Conservation (phyloP, 2,797 vertebrate genomes). For the Heliangelus exortis region DNA sequence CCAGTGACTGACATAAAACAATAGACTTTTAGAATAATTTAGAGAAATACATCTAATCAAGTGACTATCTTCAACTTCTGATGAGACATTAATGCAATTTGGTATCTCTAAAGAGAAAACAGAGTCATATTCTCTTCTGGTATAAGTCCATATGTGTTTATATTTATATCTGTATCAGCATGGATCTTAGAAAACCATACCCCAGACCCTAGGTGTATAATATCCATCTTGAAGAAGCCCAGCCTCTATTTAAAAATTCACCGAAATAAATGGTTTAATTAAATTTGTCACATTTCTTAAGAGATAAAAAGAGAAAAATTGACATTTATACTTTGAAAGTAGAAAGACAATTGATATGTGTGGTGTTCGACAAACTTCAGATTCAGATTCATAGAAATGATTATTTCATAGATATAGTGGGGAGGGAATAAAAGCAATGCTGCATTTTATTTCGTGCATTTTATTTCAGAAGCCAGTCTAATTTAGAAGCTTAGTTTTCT, state of each 20-base stretch:
- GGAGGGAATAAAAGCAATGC: too few species aligned
- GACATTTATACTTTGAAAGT: neutral
- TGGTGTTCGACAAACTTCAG: neutral
- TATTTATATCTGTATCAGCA: neutral
- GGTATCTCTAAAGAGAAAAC: neutral
- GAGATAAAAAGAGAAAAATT: neutral
- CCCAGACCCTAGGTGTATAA: neutral
- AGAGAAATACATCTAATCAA: neutral
- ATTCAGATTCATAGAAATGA: neutral
- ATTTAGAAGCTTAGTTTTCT: neutral
- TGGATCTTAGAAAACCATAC: neutral
- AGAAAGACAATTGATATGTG: neutral
- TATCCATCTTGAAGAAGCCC: neutral
- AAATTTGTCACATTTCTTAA: neutral
- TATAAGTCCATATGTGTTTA: rapidly evolving
- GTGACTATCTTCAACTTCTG: neutral
- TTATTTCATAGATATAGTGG: neutral
- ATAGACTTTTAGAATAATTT: neutral
- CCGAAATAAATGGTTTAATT: neutral
- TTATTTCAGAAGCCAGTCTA: neutral
- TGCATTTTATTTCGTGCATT: neutral
- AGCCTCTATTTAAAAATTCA: neutral
- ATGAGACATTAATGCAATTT: neutral
- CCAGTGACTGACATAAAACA: neutral
- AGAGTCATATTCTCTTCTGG: neutral